Conservation (phyloP, 2,888 invertebrate genomes). For the Rhimphoctona megacephalus region DNA sequence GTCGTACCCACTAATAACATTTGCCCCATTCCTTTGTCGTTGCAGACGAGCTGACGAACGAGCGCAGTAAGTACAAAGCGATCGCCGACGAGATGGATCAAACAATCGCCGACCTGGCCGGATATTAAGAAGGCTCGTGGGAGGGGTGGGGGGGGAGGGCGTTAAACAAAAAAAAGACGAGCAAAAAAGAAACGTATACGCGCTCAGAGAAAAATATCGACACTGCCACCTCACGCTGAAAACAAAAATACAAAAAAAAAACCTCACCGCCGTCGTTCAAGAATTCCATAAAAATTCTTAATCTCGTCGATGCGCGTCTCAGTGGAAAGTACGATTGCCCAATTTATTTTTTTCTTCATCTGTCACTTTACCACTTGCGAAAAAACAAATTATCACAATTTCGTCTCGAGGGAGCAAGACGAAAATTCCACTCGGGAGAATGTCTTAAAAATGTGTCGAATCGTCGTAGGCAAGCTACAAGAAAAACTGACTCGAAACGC, state of each 20-base stretch:
- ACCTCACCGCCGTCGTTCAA: slow-evolving; percentile 39
- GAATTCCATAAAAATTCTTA: slow-evolving; percentile 28
- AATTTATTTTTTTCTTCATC: slow-evolving; percentile 54
- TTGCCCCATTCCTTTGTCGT: slow-evolving; percentile 77
- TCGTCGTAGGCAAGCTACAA: slow-evolving; percentile 20
- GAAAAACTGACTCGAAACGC: slow-evolving; percentile 8
- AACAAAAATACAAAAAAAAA: slow-evolving; percentile 51
- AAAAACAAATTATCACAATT: slow-evolving; percentile 43
- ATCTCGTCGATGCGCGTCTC: slow-evolving; percentile 51
- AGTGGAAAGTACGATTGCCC: slow-evolving; percentile 59
- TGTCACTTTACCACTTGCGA: slow-evolving; percentile 55
- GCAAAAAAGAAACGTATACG: slow-evolving; percentile 39
- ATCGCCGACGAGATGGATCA: slow-evolving; percentile 99
- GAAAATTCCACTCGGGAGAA: slow-evolving; percentile 10
- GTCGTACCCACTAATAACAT: slow-evolving; percentile 75
- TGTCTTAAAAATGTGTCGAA: slow-evolving; percentile 6
- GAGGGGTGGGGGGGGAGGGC: slow-evolving; percentile 51
- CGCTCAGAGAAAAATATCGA: slow-evolving; percentile 69
- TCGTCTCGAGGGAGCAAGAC: slow-evolving; percentile 44
- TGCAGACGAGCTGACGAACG: slow-evolving; percentile 94
- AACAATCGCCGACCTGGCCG: slow-evolving; percentile 97
- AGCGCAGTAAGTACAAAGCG: slow-evolving; percentile 98
- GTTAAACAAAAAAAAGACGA: slow-evolving; percentile 33
- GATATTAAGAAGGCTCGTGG: slow-evolving; percentile 88
- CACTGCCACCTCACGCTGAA: slow-evolving; percentile 74